Evolutionary conservation across 2,797 vertebrate species (phyloP), one percentile per base, ranked within the genome.

Genomic region (Sebastes umbrosus): DNA sequence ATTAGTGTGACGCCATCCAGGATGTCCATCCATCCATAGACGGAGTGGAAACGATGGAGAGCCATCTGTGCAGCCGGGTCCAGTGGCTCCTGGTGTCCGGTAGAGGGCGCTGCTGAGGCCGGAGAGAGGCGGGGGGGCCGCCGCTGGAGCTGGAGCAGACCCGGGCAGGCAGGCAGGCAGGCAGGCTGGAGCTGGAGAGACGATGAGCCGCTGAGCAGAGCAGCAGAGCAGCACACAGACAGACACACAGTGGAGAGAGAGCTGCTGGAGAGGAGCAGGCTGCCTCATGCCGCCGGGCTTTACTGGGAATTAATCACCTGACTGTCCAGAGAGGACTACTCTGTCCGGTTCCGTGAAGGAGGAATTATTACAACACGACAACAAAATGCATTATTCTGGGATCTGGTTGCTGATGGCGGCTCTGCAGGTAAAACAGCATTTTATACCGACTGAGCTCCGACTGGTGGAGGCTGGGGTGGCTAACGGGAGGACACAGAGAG

Each of bases 341-440:
- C 34, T 46, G 25, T 43, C 36, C n/a, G 20, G n/a, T 27, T 57
- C 36, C 2, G 65, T 39, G 25, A 59, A 69, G 60, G 43, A 75
- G 69, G 81, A 85, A 73, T 77, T 77, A 55, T 27, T 39, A 39
- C 11, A 6, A 43, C 5, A 43, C 39, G 13, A 18, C 31, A 9
- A 6, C 8, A 86, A 60, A 27, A 92, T 92, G 90, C 68, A 50
- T 81, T 54, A 64, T 14, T 16, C 22, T 4, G 69, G 79, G 55
- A 65, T 79, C 6, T 88, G 83, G 88, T 77, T 75, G 74, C 36
- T 85, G 77, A 67, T 83, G 83, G 82, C 75, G n/a, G 34, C 88
- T 58, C 58, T 89, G 84, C 79, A 90, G 90, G 90, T 92, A 90
- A 87, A 72, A 70, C 29, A 52, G 65, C 3, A 9, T 66, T 84